Evolutionary conservation across 2,888 invertebrate species (phyloP), one percentile per base, ranked within the genome.

Genomic region (Andrena minutula): DNA sequence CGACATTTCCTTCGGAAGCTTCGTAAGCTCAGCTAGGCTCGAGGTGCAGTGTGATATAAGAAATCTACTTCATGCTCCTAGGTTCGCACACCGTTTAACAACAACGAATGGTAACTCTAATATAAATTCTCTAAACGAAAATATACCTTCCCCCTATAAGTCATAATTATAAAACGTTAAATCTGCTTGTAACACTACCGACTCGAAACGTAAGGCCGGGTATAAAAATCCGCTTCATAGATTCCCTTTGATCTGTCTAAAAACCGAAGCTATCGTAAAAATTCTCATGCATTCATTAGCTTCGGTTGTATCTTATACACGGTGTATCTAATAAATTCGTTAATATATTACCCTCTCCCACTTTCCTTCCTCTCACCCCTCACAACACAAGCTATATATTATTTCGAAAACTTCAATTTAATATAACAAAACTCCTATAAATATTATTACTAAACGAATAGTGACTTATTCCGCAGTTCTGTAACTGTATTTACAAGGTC

Each of bases 261-360:
- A 32, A 53, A 47, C 41, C 58, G 65, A 75, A 49, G 20, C 65
- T 84, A 84, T 28, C 49, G 41, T 58, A 63, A 56, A 41, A 49
- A 66, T 68, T 66, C 30, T 49, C 63, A 64, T 75, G 63, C 68
- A 51, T 47, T 26, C 41, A 20, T 30, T 66, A 63, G 63, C 12
- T 47, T 23, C 23, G 61, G 16, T 51, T 41, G 41, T 35, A 56
- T 72, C 10, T 60, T 86, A 64, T 3, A 63, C 61, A 78, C 26
- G 58, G 20, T 61, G 41, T 75, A 76, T 53, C 63, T 76, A 75
- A 78, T 82, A 82, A 82, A 84, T 86, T 86, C 60, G 65, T 77
- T 75, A 76, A 35, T 79, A 56, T 72, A 69, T 26, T 28, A 78
- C 47, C 71, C 80, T 64, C 30, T 63, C 35, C 41, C 60, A 30